Evolutionary conservation across 2,113 vertebrate species (phyloP).

Genomic region (Gymnorhina tibicen): DNA sequence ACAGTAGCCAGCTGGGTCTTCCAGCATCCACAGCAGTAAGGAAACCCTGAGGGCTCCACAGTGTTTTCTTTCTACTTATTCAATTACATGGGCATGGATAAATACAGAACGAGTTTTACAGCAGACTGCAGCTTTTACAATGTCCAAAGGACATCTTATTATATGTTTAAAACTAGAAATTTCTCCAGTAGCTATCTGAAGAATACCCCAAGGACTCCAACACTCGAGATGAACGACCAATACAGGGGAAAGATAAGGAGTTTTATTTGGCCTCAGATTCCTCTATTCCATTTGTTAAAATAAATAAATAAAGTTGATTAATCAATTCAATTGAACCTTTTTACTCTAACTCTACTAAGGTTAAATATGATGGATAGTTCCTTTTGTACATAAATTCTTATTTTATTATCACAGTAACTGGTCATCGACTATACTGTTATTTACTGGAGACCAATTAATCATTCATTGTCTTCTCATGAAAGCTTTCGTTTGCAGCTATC

Average conservation of each 20-base stretch:
- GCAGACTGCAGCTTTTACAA: background rate
- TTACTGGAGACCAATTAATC: background rate
- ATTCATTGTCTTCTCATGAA: background rate
- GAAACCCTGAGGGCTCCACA: background rate
- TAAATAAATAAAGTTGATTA: background rate
- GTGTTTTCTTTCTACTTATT: conserved; percentile 2
- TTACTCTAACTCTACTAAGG: background rate
- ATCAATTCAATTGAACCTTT: background rate
- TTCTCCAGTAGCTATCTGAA: background rate
- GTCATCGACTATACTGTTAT: background rate
- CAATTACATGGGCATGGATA: conserved; percentile 8
- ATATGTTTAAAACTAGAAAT: background rate
- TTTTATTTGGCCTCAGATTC: background rate
- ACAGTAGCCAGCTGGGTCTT: background rate
- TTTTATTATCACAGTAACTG: background rate
- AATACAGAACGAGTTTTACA: conserved; percentile 4
- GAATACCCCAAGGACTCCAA: background rate
- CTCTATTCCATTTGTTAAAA: background rate
- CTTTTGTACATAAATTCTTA: background rate
- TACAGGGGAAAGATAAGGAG: background rate
- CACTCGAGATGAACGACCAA: background rate
- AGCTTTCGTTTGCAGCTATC: background rate
- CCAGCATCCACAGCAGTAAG: background rate
- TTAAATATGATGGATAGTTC: background rate
- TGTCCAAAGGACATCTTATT: background rate